Percentiles rank a stretch among this genome's conserved stretches.
phyloP scores from a whole-genome alignment of 2,888 invertebrate genomes.

The Schizotus pectinicornis region DNA sequence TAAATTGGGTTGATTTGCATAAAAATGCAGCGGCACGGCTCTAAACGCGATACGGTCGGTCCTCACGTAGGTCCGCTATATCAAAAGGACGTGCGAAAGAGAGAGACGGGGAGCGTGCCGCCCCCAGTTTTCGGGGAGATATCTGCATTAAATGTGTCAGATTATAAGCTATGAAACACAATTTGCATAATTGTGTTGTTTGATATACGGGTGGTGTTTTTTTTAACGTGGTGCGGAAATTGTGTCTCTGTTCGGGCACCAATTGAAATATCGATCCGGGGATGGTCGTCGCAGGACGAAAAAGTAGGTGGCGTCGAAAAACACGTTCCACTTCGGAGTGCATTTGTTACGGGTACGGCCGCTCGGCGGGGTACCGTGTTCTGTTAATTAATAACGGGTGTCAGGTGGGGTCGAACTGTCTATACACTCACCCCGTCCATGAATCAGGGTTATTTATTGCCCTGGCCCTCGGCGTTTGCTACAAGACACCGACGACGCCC shows the following conservation, averaged over 20 bases:
- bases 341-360: constrained; percentile 39
- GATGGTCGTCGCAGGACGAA: constrained; percentile 1
- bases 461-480: constrained; percentile 41
- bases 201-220: constrained; percentile 27
- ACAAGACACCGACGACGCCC: constrained; percentile 26
- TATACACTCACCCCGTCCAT: constrained; percentile 47
- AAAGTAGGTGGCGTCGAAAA: constrained; percentile 21
- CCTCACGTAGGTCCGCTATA: constrained; percentile 46
- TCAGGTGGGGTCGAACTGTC: constrained; percentile 49
- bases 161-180: constrained; percentile 52
- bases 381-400: constrained; percentile 53
- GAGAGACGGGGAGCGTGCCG: constrained; percentile 13
- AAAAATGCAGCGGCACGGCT: constrained; percentile 43
- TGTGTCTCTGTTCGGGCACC: constrained; percentile 25
- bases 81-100: constrained; percentile 34
- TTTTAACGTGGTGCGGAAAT: constrained; percentile 24
- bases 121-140: constrained; percentile 36
- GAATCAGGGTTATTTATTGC: constrained; percentile 53
- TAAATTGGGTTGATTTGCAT: constrained; percentile 50
- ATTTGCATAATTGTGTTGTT: constrained; percentile 52
- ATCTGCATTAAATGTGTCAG: constrained; percentile 53
- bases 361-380: constrained; percentile 41
- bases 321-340: constrained; percentile 39
- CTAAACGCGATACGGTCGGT: constrained; percentile 38
- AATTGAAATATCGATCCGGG: constrained; percentile 29